A percentile compares a stretch with the other conserved stretches of the same genome.
Evolutionary conservation across 2,797 vertebrate genomes (phyloP).

Genomic region (Hydrocynus forskahlii): DNA sequence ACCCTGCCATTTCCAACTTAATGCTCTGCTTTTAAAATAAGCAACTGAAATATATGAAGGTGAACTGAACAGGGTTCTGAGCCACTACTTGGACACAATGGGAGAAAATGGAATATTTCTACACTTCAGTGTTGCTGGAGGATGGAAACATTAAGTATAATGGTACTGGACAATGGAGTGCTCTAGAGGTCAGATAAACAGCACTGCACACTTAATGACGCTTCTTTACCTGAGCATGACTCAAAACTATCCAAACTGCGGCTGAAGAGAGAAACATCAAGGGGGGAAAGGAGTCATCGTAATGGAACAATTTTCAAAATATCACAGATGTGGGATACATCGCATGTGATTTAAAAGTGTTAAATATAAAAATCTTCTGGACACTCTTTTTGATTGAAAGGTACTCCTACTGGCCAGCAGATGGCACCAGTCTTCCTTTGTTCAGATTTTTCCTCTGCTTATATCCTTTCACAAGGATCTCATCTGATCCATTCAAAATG

Average conservation of each 20-base stretch:
- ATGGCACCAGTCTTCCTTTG: not conserved
- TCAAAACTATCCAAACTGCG: slow-evolving; percentile 87
- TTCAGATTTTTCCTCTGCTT: not conserved
- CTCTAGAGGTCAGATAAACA: slow-evolving; percentile 57
- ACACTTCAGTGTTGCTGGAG: slow-evolving; percentile 21
- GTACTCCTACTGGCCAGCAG: slow-evolving; percentile 1
- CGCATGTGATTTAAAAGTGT: not conserved
- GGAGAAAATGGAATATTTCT: slow-evolving; percentile 41
- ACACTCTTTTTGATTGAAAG: not conserved
- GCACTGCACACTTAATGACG: slow-evolving; percentile 7
- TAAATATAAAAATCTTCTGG: not conserved
- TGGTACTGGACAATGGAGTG: slow-evolving; percentile 49
- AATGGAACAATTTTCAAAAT: not conserved
- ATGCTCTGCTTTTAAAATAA: not conserved
- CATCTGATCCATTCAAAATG: not conserved
- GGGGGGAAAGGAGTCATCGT: slow-evolving; percentile 70
- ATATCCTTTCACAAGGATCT: not conserved
- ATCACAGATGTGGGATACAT: not conserved
- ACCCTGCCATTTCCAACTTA: not conserved
- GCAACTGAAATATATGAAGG: not conserved
- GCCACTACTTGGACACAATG: slow-evolving; percentile 48
- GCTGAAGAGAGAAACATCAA: slow-evolving; percentile 71
- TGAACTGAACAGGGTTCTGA: slow-evolving; percentile 44
- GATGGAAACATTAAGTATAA: not conserved
- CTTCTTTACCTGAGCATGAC: slow-evolving; percentile 81